Evolutionary conservation across 2,888 invertebrate species (phyloP).

Genomic region (Orchesella flavescens): DNA sequence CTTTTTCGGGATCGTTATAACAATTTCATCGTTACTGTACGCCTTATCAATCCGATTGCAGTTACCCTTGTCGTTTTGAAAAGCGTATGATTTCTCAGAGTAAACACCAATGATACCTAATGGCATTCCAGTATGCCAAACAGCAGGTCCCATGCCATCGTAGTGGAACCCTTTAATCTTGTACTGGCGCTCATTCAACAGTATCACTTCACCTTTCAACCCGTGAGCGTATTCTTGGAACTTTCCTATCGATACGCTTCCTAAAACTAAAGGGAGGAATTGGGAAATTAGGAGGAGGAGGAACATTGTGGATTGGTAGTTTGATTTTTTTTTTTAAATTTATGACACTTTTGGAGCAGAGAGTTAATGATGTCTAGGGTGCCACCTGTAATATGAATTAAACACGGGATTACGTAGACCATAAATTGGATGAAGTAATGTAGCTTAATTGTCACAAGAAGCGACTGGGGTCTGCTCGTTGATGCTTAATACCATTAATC

Average conservation of each 20-base stretch:
- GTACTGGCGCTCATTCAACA: conserved; percentile 42
- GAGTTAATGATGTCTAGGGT: no score
- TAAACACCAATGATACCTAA: conserved; percentile 28
- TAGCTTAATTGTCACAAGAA: no score
- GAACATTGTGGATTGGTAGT: no score
- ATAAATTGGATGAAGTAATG: no score
- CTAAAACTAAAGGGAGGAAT: no score
- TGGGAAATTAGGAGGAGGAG: no score
- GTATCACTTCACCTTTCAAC: conserved; percentile 28
- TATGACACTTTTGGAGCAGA: no score
- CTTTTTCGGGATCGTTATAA: conserved; percentile 15
- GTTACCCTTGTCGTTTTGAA: conserved; percentile 16
- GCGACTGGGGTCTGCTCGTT: no score
- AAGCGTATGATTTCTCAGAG: conserved; percentile 9
- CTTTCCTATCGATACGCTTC: conserved; percentile 32
- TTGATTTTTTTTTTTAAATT: no score
- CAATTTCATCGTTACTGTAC: background rate
- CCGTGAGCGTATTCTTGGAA: conserved; percentile 29
- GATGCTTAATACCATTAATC: no score
- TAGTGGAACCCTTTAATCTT: conserved; percentile 25
- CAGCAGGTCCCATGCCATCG: conserved; percentile 13
- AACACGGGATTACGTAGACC: no score
- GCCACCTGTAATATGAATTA: no score
- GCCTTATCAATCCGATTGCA: background rate
- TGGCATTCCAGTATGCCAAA: conserved; percentile 36